Evolutionary conservation across 1,140 invertebrate species (phyloP), one percentile per base, ranked within the genome.

Genomic region (Stenopsyche tienmushanensis): DNA sequence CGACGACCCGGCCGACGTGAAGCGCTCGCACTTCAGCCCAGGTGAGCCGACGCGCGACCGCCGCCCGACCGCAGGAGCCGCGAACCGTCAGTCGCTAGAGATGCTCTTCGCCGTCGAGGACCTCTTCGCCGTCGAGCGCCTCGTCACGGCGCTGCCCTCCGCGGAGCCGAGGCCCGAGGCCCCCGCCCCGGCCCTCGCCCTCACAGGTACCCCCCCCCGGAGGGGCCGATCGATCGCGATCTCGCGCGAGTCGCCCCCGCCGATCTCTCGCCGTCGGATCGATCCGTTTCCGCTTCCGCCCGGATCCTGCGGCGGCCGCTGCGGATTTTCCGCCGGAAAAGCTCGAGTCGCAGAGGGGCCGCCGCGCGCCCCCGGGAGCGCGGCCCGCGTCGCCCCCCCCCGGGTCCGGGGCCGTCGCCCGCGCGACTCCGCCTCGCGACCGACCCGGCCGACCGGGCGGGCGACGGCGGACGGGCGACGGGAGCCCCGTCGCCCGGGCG

Each of bases 1-100:
- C 72, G 91, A 93, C 79, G 91, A 91, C 84, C 90, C 89, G 71
- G 90, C 90, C 72, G 87, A 90, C 72, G 90, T 90, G 69, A 93
- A 94, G 82, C 86, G 90, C 78, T 93, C 91, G 67, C 91, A 93
- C 81, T 92, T 91, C 80, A 91, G 89, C 76, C 87, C 88, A 87
- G 91, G 91, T 94, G 42, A 59, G 39, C 15, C 5, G 29, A 47
- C 5, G 44, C 44, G 5, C 47, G 2, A 54, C 25, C 24, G 52
- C 23, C n/a, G 34, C 34, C 34, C 7, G 34, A 39, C 7, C 34
- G 7, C 7, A 7, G 34, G 34, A n/a, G 7, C 34, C 7, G n/a
- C 34, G 34, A n/a, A n/a, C 34, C 34, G 34, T 8, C 34, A n/a
- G 34, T 39, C 7, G 34, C n/a, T n/a, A n/a, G n/a, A n/a, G n/a